Evolutionary conservation across 2,797 vertebrate species (phyloP), one percentile per base, ranked within the genome.

Genomic region (Lacerta agilis): DNA sequence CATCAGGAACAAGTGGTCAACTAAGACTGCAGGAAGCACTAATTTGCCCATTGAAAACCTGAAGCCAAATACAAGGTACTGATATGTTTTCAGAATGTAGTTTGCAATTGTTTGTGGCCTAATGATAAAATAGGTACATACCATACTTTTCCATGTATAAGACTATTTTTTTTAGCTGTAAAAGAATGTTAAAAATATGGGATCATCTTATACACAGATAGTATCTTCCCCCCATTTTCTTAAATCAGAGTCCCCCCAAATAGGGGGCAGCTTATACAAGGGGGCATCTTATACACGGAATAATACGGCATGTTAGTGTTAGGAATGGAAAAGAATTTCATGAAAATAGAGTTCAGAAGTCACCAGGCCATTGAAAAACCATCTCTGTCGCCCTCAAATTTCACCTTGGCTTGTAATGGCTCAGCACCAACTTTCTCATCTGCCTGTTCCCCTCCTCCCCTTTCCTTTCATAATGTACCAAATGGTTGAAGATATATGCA

Each of bases 1-100:
- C 88, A 97, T 99, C 87, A 98, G 98, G 94, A 99, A 99, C 91
- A 98, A 98, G 89, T 99, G 99, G 99, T 98, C 98, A 76, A 96
- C 98, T 5, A 97, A 95, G 77, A 79, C 96, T 43, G 97, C 98
- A 18, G 97, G 94, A 1, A 97, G 97, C 85, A 98, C 98, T 38
- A 98, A 99, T 90, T 95, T 99, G 92, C 95, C 99, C n/a, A 97
- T 99, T 92, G 99, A 99, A 97, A 99, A 99, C 90, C 97, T 99
- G 95, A 99, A 99, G 91, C 99, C 99, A 85, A 99, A 99, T 93
- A 99, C 99, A 33, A 98, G 99, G 99, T 99, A 96, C 27, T 43
- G 67, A 85, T 89, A 88, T 91, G 41, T 78, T 72, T 83, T 49
- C 8, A 7, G 5, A 17, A 36, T 58, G 33, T 41, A 55, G 58